These are phyloP conservation scores for Zosterops borbonicus DNA, from an alignment of 2,113 vertebrate genomes.

Conservation along the genomic window DNA sequence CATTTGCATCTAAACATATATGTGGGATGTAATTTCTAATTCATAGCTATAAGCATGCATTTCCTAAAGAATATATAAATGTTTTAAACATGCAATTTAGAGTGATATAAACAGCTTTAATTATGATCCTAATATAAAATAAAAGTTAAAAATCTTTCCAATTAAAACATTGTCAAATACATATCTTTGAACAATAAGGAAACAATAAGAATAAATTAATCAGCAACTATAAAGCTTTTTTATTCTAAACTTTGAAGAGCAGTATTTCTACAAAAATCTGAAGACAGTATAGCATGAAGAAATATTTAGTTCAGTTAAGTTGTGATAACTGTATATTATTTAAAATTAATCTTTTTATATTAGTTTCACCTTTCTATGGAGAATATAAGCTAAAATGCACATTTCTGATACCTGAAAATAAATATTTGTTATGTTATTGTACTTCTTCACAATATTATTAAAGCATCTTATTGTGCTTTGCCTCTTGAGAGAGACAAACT, in stretches of 20 bases:
- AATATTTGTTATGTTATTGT: not conserved
- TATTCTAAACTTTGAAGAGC: not conserved
- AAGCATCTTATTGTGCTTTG: not conserved
- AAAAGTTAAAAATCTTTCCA: not conserved
- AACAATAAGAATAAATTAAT: not conserved
- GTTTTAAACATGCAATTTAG: not conserved
- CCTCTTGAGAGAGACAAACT: not conserved
- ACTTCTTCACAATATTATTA: not conserved
- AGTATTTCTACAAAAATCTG: not conserved
- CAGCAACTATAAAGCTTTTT: not conserved
- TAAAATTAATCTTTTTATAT: constrained; percentile 39
- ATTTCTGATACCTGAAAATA: not conserved
- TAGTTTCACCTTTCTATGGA: not conserved
- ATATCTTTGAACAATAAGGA: not conserved
- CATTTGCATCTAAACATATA: not conserved
- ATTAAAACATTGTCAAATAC: not conserved
- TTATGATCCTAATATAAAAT: not conserved
- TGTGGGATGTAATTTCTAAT: not conserved
- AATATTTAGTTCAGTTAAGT: not conserved
- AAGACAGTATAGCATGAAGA: not conserved
- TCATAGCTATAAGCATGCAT: not conserved
- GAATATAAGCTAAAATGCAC: not conserved
- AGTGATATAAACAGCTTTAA: not conserved
- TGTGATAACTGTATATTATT: constrained; percentile 14
- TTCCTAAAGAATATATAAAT: not conserved